Evolutionary conservation across 2,797 vertebrate genomes (phyloP), one percentile per base, ranked within the genome.

Genomic region (Pseudochirops cupreus): DNA sequence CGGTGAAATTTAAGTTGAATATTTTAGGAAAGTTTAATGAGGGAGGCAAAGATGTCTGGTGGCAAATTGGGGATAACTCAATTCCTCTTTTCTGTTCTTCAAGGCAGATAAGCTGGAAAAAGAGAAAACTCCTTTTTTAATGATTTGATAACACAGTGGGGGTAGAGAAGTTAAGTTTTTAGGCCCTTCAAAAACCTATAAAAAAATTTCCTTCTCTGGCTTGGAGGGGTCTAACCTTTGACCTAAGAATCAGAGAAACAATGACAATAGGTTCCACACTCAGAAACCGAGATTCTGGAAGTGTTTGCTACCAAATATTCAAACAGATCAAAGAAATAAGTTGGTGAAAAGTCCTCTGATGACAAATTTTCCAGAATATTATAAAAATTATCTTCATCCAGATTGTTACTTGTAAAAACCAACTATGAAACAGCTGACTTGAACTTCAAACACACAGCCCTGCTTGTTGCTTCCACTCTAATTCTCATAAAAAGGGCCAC

Each of bases 61-160:
- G 53, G 58, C 39, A 95, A 55, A 74, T 93, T 13, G 59, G 95
- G 53, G 90, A 91, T 90, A 94, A 50, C 56, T 96, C 90, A 89
- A 52, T 74, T 95, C 62, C 28, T 92, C 59, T 90, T 94, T 95
- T 96, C 93, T 28, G 7, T 21, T 95, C 96, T 92, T 95, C 29
- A 94, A 82, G 94, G 90, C 2, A 91, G 93, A 96, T 62, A 5
- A 95, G 59, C n/a, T 55, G 58, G 39, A 31, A 24, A 39, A 89
- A 95, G 74, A 93, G 29, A 91, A 89, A 89, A 39, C 4, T 55
- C 52, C 93, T 93, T 46, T 96, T 67, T 96, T 4, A 91, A 5
- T 74, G 7, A 18, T 92, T 92, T 91, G 50, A 94, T 94, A 97
- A 91, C 74, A 31, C 56, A 74, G 91, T n/a, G 92, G 93, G 28